Conservation (phyloP, 2,797 vertebrate species). For the Telmatherina bonti region DNA sequence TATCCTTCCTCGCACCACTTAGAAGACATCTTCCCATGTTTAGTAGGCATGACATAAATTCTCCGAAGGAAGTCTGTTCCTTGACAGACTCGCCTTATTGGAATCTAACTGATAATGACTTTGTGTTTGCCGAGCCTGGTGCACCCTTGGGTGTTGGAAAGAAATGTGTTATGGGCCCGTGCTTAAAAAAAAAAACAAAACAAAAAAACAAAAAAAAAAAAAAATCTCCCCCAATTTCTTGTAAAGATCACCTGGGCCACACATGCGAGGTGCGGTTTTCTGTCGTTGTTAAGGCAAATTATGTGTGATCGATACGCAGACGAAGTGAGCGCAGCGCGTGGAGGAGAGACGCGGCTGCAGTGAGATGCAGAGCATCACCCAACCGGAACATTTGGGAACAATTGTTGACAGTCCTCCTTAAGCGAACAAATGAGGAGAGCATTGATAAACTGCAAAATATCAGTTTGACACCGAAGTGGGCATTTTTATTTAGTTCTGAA, state of each 20-base stretch:
- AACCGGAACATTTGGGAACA: conserved; percentile 23
- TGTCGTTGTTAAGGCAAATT: conserved; percentile 72
- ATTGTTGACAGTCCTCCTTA: conserved; percentile 12
- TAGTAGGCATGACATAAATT: conserved; percentile 80
- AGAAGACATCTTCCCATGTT: conserved; percentile 78
- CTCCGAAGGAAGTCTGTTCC: conserved; percentile 78
- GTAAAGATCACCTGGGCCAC: conserved; percentile 74
- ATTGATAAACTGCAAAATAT: not conserved
- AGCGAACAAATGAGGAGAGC: not conserved
- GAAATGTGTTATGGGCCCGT: conserved; percentile 68
- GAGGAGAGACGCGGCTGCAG: conserved; percentile 43
- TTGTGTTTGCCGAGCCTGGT: conserved; percentile 79
- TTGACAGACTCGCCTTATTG: conserved; percentile 82
- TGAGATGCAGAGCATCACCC: conserved; percentile 29
- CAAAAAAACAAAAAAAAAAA: no score
- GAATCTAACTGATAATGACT: conserved; percentile 84
- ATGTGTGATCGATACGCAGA: conserved; percentile 73
- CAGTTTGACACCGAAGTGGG: not conserved
- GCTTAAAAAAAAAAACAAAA: no score
- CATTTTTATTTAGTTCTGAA: not conserved
- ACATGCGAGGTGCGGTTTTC: conserved; percentile 65
- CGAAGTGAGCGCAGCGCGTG: conserved; percentile 46
- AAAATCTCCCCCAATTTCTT: conserved; percentile 31
- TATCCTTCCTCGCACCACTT: conserved; percentile 80
- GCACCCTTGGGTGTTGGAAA: conserved; percentile 74